Base-by-base conservation (phyloP, 2,888 invertebrate genomes). In the Lepidochrysops patricia region DNA sequence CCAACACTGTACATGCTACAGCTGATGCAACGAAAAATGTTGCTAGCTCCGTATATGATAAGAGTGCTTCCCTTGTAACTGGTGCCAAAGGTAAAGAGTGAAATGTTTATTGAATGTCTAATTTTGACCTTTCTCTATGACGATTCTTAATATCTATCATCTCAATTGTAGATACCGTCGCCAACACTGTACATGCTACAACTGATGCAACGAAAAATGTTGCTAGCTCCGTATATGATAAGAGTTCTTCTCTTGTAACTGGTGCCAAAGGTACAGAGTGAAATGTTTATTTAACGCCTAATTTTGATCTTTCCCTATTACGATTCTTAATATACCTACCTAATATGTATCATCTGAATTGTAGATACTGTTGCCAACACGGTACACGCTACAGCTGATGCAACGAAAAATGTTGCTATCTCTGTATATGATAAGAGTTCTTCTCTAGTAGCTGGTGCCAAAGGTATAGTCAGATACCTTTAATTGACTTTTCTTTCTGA, bases 151-250 rank as follows among this genome's bases (percentile, higher is more conserved):
- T 2, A 1, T 9, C 6, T 37, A 6, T 2, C 2, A 43, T 29
- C 7, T 1, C 23, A 19, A 43, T 66, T 66, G 56, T 65, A 65
- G 67, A 67, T 61, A 62, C 63, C 52, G 56, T 68, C 57, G 57
- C 67, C 15, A 65, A 56, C 26, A 64, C 63, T 57, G 60, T 70
- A 25, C 57, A 64, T 37, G 61, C 65, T 9, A 70, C 76, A 61
- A 71, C 80, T 68, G 79, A 80, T 62, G 68, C 74, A n/a, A 79
- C 81, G 27, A 82, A 76, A 67, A 74, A 69, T 57, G 73, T 72
- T 6, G 75, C 82, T 25, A 67, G 73, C 19, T 72, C 75, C 19
- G 75, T 75, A 54, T 68, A 73, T 58, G 77, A 82, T 61, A 81
- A 79, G 61, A 71, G 81, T 58, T 66, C 68, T 15, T 68, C 76